These are phyloP conservation scores for Leptosomus discolor DNA, from an alignment of 2,113 vertebrate genomes.

Conservation along the genomic window DNA sequence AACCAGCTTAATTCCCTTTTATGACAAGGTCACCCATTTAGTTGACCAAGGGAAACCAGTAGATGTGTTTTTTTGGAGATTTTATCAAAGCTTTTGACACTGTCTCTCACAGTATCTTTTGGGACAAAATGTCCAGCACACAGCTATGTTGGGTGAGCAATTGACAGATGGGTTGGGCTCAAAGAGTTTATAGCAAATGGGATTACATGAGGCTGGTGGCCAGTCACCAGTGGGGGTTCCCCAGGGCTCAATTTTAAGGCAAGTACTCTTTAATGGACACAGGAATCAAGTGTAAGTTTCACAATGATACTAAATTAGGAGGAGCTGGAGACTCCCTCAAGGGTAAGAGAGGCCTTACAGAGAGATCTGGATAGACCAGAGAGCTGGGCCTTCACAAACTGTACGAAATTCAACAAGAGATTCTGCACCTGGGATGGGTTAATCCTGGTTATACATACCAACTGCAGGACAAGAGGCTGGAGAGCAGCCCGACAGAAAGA, in stretches of 20 bases:
- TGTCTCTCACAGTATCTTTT: not conserved
- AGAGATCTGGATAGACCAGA: not conserved
- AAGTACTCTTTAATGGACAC: not conserved
- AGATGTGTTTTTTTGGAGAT: fast-evolving
- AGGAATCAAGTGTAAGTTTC: not conserved
- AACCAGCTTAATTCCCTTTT: not conserved
- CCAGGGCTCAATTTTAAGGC: not conserved
- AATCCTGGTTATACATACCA: not conserved
- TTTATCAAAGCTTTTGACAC: not conserved
- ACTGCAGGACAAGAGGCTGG: fast-evolving
- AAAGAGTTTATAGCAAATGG: not conserved
- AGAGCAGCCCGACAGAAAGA: not conserved
- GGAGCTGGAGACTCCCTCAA: not conserved
- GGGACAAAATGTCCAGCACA: not conserved
- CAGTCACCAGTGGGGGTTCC: not conserved
- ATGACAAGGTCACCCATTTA: not conserved
- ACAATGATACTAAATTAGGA: not conserved
- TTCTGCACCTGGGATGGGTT: not conserved
- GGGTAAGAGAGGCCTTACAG: not conserved
- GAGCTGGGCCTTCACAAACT: not conserved
- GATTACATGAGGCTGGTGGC: not conserved
- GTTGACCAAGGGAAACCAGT: not conserved
- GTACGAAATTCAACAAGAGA: not conserved
- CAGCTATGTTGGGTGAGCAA: not conserved
- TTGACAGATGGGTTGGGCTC: fast-evolving